Evolutionary conservation across 1,140 invertebrate species (phyloP), one percentile per base, ranked within the genome.

Genomic region (Cotesia typhae): DNA sequence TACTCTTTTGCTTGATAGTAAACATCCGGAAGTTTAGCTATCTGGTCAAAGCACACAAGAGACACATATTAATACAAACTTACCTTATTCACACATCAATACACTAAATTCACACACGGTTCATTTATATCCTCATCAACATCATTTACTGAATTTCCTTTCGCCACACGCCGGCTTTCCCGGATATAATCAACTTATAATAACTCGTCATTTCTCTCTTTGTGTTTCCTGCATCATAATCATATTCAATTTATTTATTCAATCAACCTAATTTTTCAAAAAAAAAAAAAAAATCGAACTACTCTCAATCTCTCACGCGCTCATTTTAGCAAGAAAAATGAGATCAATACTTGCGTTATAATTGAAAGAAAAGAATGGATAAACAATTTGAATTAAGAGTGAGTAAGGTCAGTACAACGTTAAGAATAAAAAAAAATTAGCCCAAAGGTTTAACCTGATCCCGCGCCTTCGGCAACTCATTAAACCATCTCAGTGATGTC

Each of bases 321-420:
- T 28, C 28, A 28, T 28, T 28, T 28, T 28, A 28, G 28, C 28
- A 28, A 28, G 9, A 57, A 57, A 57, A 57, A 12, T 14, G 1
- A 57, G n/a, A 57, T 57, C n/a, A 57, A 4, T 28, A 28, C 10
- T 53, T 63, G 28, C n/a, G 6, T 63, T 38, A 28, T 7, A n/a
- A 35, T 5, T 17, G 4, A 28, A 28, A 28, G 28, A 28, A 47
- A 47, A 47, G 41, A 47, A 7, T 47, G 41, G 41, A 10, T 47
- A 47, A 47, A 47, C 20, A 55, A 68, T 68, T 55, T 36, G 37
- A 28, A 57, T 59, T 68, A 2, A 5, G 4, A 52, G 67, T 72
- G 71, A 59, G 71, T 52, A 73, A 73, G 71, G 71, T 68, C 59
- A 67, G 36, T 59, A 68, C 17, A 35, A 59, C 14, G 36, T 28